Percentiles rank a stretch among this genome's conserved stretches.
phyloP scores from a whole-genome alignment of 2,888 invertebrate genomes.

The Hypomecis punctinalis region DNA sequence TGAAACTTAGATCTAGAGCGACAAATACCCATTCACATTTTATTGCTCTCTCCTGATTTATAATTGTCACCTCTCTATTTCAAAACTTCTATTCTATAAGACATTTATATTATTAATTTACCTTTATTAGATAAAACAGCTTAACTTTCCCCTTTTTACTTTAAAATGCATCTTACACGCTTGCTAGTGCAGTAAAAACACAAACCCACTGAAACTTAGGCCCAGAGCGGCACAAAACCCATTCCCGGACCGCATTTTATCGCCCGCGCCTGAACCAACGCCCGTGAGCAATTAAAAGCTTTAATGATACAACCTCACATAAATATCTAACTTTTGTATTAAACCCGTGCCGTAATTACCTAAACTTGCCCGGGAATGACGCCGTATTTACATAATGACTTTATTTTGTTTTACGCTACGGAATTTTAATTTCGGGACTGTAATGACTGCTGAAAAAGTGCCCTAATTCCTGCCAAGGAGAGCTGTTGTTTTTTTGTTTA shows the following conservation, averaged over 20 bases:
- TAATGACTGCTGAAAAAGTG: slow-evolving; percentile 10
- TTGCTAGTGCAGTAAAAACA: neutral
- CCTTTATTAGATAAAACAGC: too few relatives aligned
- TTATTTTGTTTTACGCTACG: slow-evolving; percentile 75
- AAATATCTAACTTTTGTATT: slow-evolving; percentile 45
- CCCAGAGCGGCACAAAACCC: slow-evolving; percentile 24
- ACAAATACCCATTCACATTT: too few relatives aligned
- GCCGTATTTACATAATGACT: slow-evolving; percentile 81
- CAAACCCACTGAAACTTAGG: slow-evolving; percentile 10
- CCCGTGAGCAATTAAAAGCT: slow-evolving; percentile 40
- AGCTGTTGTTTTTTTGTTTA: neutral
- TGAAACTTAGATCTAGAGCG: too few relatives aligned
- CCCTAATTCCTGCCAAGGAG: slow-evolving; percentile 12
- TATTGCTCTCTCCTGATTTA: too few relatives aligned
- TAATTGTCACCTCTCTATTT: too few relatives aligned
- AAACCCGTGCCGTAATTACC: slow-evolving; percentile 66
- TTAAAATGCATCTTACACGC: too few relatives aligned
- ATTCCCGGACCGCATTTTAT: slow-evolving; percentile 39
- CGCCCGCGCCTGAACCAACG: slow-evolving; percentile 31
- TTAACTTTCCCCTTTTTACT: too few relatives aligned
- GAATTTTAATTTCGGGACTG: slow-evolving; percentile 69
- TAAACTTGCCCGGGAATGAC: slow-evolving; percentile 73
- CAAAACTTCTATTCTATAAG: too few relatives aligned
- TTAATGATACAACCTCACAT: slow-evolving; percentile 41
- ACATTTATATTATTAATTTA: too few relatives aligned